Base-by-base conservation (phyloP, 2,888 invertebrate genomes). In the Nomada hirtipes region DNA sequence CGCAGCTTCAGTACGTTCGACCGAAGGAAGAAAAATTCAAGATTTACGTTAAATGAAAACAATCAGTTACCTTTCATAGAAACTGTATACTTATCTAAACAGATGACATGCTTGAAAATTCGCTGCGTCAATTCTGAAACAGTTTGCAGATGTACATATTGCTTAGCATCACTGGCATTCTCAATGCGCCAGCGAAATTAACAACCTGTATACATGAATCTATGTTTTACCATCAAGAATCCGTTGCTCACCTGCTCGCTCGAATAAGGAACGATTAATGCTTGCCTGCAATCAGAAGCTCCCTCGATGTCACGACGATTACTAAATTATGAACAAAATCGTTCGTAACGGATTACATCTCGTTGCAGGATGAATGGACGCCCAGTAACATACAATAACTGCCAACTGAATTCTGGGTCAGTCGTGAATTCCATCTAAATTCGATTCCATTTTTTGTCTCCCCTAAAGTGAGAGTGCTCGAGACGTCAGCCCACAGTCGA, bases 121-220 rank as follows among this genome's bases (percentile, higher is more conserved):
- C 18, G 36, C 18, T 3, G 20, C 26, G 2, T 0, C 18, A 36
- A 13, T 50, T 68, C 36, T 44, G 18, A 74, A 74, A 4, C 47
- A n/a, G 4, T 69, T 59, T 68, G 15, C 60, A 59, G 2, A 15
- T 20, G 20, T 26, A 26, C 26, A 26, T 26, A 42, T 11, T 11
- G 69, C 9, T 69, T 53, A 13, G 47, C 36, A 69, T 36, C 42
- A 23, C 60, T 63, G 71, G 59, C 64, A 71, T 73, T 53, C 53
- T 59, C 26, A 18, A 68, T 44, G 67, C 26, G 50, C 26, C 53
- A 83, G 74, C 74, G 76, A 77, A 83, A 81, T 74, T 76, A 75
- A 72, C 52, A 50, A 63, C 42, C 60, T 55, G 63, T 7, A 7
- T 57, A 57, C n/a, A 42, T 61, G 44, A 44, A 53, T 77, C 15